Base-by-base conservation (phyloP, 2,113 vertebrate species). In the Microtus ochrogaster region DNA sequence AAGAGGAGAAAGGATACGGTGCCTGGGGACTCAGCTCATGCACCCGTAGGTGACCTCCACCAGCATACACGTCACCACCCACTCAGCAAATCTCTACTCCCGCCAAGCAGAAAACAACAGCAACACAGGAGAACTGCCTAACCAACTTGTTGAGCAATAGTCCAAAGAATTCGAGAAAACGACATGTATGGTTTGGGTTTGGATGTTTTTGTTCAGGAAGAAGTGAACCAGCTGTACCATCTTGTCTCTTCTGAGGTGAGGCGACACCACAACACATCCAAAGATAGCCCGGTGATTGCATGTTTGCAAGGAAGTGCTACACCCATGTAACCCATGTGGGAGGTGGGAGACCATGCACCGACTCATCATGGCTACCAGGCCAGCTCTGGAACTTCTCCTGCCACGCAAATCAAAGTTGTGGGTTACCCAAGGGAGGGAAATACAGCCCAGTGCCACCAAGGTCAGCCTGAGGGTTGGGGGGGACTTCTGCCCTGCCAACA, bases 241-340 rank as follows among this genome's bases (percentile, higher is more conserved):
- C 97, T 66, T 92, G 79, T 97, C 96, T 95, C 95, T 97, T 68
- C 76, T 61, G 88, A 94, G 97, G 92, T 97, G 82, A 98, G 95
- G 94, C 21, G 90, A 82, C 30, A 96, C 98, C 97, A 98, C 98
- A 97, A 72, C 91, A 39, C 49, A 95, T 94, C 98, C 98, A 98
- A 98, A 98, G 97, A 98, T 98, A 98, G 98, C 90, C 61, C 74
- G 7, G 39, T 94, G 94, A 98, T 97, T 98, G 91, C 24, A 97
- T 0, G 73, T 95, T 97, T 98, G 91, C 92, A 97, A 88, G 70
- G 89, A 97, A 97, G 92, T 39, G 90, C 90, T 81, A 89, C 96
- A 98, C 97, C 97, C 97, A 96, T 92, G 82, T 88, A 96, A 93
- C 55, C 84, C 93, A 96, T 95, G 89, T 22, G 97, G 91, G 70